phyloP scores from a whole-genome alignment of 2,888 invertebrate species.

The Papilio protenor region DNA sequence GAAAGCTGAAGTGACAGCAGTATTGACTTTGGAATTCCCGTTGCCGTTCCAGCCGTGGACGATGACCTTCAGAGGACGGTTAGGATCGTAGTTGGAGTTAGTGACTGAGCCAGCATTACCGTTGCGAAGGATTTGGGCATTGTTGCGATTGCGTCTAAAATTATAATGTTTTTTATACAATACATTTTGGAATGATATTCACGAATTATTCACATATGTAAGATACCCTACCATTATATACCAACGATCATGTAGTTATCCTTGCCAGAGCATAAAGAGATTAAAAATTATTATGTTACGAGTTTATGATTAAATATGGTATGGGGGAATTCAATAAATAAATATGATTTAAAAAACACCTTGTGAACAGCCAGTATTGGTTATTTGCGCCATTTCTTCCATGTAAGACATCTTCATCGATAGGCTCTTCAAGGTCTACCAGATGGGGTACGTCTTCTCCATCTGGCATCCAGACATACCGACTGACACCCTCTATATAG shows the following conservation, averaged over 20 bases:
- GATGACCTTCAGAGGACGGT: slow-evolving; percentile 60
- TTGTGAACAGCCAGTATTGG: slow-evolving; percentile 56
- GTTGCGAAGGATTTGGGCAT: slow-evolving; percentile 60
- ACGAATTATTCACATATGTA: background rate
- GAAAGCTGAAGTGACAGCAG: slow-evolving; percentile 60
- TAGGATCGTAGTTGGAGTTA: slow-evolving; percentile 60
- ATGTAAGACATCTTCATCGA: slow-evolving; percentile 39
- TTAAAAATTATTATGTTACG: no score
- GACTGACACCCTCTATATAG: slow-evolving; percentile 55
- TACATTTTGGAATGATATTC: background rate
- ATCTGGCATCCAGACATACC: slow-evolving; percentile 58
- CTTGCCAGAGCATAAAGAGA: no score
- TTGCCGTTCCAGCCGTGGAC: slow-evolving; percentile 72
- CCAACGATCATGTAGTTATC: no score
- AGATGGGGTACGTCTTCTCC: slow-evolving; percentile 52
- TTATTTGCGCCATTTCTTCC: slow-evolving; percentile 52
- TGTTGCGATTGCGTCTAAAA: slow-evolving; percentile 61
- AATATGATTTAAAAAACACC: slow-evolving; percentile 42
- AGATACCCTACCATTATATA: no score
- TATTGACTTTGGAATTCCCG: slow-evolving; percentile 60
- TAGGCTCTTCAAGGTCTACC: slow-evolving; percentile 53
- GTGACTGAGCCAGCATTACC: slow-evolving; percentile 61
- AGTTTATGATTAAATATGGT: no score
- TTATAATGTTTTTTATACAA: background rate
- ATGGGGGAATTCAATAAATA: no score